These are phyloP conservation scores for Dendroctonus ponderosae DNA, from an alignment of 1,140 invertebrate species.

Conservation along the genomic window DNA sequence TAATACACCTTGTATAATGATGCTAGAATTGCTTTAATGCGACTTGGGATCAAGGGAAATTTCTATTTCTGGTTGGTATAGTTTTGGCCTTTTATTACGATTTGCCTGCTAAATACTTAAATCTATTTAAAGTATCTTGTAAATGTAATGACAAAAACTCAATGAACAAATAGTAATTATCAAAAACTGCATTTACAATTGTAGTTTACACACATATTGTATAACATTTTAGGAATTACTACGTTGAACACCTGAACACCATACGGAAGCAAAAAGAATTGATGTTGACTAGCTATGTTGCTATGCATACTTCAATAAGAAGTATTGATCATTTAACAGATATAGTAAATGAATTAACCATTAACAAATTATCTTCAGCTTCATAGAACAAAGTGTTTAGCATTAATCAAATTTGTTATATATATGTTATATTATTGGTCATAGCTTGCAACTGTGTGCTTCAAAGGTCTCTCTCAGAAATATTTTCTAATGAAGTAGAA, in stretches of 20 bases:
- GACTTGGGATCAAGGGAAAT: no score
- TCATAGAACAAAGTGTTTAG: constrained; percentile 20
- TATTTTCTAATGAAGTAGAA: constrained; percentile 18
- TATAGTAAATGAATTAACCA: constrained; percentile 2
- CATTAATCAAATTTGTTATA: constrained; percentile 13
- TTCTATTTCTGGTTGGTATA: no score
- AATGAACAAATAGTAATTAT: no score
- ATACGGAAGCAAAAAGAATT: constrained; percentile 14
- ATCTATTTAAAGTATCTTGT: no score
- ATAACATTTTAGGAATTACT: not conserved
- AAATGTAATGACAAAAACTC: no score
- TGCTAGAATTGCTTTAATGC: no score
- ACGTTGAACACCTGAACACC: no score
- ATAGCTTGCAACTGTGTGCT: constrained; percentile 10
- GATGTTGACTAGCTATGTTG: constrained; percentile 8
- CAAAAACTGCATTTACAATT: no score
- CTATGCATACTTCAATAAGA: not conserved
- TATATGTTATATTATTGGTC: constrained; percentile 14
- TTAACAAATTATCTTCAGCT: not conserved
- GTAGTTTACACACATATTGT: no score
- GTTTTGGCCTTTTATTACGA: no score
- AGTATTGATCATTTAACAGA: constrained; percentile 17
- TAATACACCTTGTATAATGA: no score
- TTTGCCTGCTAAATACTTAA: no score
- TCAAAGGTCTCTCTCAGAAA: constrained; percentile 16